Base-by-base conservation (phyloP, 2,888 invertebrate genomes). In the Hecatera dysodea region DNA sequence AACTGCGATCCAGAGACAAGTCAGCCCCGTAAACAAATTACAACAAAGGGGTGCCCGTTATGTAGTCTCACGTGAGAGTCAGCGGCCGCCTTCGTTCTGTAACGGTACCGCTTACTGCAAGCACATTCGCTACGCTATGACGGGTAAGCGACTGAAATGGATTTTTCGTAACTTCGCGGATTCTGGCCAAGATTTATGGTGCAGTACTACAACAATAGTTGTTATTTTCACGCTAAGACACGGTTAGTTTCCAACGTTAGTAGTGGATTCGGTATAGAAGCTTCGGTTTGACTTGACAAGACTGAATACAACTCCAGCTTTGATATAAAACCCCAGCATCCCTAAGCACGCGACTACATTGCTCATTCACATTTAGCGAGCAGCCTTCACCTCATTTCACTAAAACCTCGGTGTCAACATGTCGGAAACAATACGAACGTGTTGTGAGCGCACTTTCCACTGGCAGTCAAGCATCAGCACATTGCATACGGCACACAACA, bases 401-500 rank as follows among this genome's bases (percentile, higher is more conserved):
- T 63, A 81, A 72, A 78, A 67, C 36, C 42, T 61, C 52, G 27
- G 50, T 64, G 65, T 68, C 66, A 71, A 72, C 64, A 62, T 27
- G 64, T 57, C 55, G 46, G 62, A 76, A 67, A 76, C 65, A 83
- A 81, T 80, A 24, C 55, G 72, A 84, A 82, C 75, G 78, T 68
- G 57, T 55, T 42, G 59, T 55, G 52, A 60, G 62, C 59, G 60
- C 66, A 78, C 84, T 83, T 86, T 83, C 81, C 80, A 78, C 62
- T 74, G 15, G 71, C 70, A 70, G 60, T 67, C 67, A 64, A 67
- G 57, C 74, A 67, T 60, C 67, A 70, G 67, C 75, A 62, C 50
- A 50, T 11, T 63, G 68, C 71, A 48, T 52, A 67, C 64, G 65
- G 59, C 82, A 64, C 44, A 27, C 63, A 44, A 7, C 78, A 66